Evolutionary conservation across 1,140 invertebrate genomes (phyloP).

Genomic region (Neodiprion lecontei): DNA sequence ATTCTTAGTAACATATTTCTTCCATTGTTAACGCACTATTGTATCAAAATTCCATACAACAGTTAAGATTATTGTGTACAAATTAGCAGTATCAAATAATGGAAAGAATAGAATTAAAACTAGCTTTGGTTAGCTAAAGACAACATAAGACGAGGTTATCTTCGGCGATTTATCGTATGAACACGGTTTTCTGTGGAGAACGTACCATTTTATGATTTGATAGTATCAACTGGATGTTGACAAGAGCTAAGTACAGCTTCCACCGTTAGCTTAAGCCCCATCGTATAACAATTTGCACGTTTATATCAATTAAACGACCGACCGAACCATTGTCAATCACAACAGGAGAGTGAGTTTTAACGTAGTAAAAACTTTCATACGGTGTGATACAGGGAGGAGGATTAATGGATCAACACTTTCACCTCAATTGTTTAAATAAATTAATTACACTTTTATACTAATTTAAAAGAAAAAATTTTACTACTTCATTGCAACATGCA

Average conservation of each 20-base stretch:
- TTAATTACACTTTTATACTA: neutral
- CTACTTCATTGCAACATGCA: neutral
- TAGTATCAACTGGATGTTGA: constrained; percentile 33
- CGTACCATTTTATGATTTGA: constrained; percentile 41
- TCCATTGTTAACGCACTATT: no score
- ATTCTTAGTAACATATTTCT: no score
- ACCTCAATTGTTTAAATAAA: neutral
- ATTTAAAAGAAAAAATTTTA: neutral
- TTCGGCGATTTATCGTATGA: neutral
- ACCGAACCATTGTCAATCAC: constrained; percentile 7
- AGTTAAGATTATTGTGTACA: neutral
- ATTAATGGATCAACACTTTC: neutral
- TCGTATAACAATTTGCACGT: constrained; percentile 30
- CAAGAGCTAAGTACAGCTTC: constrained; percentile 34
- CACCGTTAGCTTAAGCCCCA: constrained; percentile 33
- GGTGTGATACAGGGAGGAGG: neutral
- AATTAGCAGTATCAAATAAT: neutral
- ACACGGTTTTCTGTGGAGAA: neutral
- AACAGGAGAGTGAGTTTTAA: neutral
- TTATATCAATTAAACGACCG: constrained; percentile 17
- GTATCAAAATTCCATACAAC: no score
- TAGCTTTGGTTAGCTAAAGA: neutral
- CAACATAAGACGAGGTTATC: neutral
- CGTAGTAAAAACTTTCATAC: no score
- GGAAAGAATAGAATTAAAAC: no score